Evolutionary conservation across 2,113 vertebrate genomes (phyloP), one percentile per base, ranked within the genome.

Genomic region (Apodemus sylvaticus): DNA sequence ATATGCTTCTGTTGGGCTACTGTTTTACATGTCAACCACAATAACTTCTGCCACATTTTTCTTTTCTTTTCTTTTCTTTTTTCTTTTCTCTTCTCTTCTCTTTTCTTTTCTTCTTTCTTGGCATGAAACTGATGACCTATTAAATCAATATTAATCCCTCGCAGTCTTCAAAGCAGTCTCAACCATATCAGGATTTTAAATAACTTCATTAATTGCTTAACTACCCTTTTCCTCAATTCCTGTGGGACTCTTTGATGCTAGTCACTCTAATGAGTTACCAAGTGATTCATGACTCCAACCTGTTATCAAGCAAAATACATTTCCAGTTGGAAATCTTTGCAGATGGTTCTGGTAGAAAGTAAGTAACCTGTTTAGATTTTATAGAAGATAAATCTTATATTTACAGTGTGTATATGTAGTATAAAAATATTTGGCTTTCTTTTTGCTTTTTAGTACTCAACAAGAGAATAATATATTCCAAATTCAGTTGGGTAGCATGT

Each of bases 181-280:
- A 98, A 95, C 95, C 97, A 97, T 98, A 98, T 98, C 97, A 97
- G 90, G 98, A 97, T 98, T 98, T 98, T 98, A 98, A 98, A 98
- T 98, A 98, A 98, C 98, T 98, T 98, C 98, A 98, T 98, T 98
- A 98, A 98, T 98, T 98, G 97, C 98, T 98, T 98, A 98, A 98
- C 98, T 98, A 98, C 98, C 96, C 98, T 98, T 97, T 97, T 93
- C 94, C 97, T 93, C 94, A 98, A 98, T 98, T 98, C 98, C 98
- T 81, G 76, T 93, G 97, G 98, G 95, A 94, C 97, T 82, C 95
- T 98, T 98, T 98, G 96, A 98, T 97, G 97, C 66, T 90, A 97
- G 95, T 97, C 71, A 0, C 87, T 98, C 96, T 98, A 98, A 98
- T 98, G 98, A 98, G 97, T 98, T 98, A 98, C 70, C 90, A 96